Percentiles rank a stretch among this genome's conserved stretches.
These are phyloP conservation scores for Sinonovacula constricta DNA, from an alignment of 1,140 invertebrate genomes.

Conservation along the genomic window DNA sequence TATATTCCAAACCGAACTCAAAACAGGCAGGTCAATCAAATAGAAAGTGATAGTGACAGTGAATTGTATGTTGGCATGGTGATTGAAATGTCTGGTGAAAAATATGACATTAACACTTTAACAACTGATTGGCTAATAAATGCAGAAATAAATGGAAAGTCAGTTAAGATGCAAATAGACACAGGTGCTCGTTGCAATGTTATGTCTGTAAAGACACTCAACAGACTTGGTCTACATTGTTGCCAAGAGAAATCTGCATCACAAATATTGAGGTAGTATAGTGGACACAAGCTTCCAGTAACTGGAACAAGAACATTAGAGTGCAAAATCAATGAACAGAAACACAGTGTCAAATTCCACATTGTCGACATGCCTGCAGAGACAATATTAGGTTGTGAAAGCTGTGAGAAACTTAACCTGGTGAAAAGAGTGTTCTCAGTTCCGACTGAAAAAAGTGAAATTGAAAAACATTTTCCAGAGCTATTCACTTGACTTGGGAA, in stretches of 20 bases:
- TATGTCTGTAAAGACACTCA: constrained; percentile 13
- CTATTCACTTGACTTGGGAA: constrained; percentile 2
- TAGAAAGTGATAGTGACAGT: not conserved
- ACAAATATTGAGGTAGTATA: constrained; percentile 4
- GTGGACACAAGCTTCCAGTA: constrained; percentile 6
- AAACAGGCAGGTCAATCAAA: not conserved
- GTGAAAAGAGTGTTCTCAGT: not conserved
- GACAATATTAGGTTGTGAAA: not conserved
- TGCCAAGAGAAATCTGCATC: not conserved
- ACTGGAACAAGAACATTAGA: not conserved
- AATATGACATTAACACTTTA: constrained; percentile 14
- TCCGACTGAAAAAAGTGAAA: not conserved
- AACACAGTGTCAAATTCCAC: not conserved
- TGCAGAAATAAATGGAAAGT: constrained; percentile 1
- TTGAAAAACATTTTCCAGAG: constrained; percentile 3
- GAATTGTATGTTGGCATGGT: constrained; percentile 19
- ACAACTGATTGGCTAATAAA: constrained; percentile 7
- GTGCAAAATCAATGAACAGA: not conserved
- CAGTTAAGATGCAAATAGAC: constrained; percentile 18
- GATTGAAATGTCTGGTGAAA: too few relatives aligned
- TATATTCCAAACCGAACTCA: not conserved
- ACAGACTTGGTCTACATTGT: not conserved
- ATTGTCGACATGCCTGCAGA: not conserved
- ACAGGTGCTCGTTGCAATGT: constrained; percentile 29
- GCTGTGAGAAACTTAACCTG: not conserved